Evolutionary conservation across 1,140 invertebrate genomes (phyloP).

Genomic region (Sarcophaga peregrina): DNA sequence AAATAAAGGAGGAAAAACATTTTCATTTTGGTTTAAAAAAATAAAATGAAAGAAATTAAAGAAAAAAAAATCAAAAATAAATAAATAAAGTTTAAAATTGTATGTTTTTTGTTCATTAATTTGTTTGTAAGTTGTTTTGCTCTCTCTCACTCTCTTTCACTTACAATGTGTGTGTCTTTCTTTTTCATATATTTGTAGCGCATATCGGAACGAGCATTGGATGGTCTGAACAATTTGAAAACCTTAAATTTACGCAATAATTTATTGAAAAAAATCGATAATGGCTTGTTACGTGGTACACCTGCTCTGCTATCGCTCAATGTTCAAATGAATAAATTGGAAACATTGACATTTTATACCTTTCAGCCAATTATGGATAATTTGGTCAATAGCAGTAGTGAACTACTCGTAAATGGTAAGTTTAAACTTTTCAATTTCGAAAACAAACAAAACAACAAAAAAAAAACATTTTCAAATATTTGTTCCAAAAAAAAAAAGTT

Average conservation of each 20-base stretch:
- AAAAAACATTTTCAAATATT: no score
- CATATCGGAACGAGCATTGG: conserved; percentile 78
- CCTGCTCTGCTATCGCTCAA: conserved; percentile 76
- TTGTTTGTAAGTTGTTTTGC: conserved; percentile 26
- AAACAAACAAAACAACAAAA: no score
- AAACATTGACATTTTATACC: conserved; percentile 78
- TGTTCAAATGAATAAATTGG: conserved; percentile 77
- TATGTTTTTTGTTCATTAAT: conserved; percentile 16
- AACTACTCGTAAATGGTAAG: conserved; percentile 82
- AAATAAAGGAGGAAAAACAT: no score
- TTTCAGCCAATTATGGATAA: conserved; percentile 79
- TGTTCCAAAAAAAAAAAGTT: no score
- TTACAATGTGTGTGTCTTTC: no score
- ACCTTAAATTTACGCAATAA: conserved; percentile 79
- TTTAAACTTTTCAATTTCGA: conserved; percentile 49
- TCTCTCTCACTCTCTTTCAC: neutral
- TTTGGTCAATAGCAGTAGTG: conserved; percentile 76
- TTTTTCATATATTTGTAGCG: conserved; percentile 63
- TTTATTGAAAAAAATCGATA: conserved; percentile 73
- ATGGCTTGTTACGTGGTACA: conserved; percentile 74
- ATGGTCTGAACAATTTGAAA: conserved; percentile 75
- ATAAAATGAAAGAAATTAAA: no score
- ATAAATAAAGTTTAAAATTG: no score
- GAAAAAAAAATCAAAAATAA: conserved; percentile 1
- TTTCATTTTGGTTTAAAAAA: no score